Evolutionary conservation across 2,888 invertebrate genomes (phyloP).

Genomic region (Eupithecia insigniata): DNA sequence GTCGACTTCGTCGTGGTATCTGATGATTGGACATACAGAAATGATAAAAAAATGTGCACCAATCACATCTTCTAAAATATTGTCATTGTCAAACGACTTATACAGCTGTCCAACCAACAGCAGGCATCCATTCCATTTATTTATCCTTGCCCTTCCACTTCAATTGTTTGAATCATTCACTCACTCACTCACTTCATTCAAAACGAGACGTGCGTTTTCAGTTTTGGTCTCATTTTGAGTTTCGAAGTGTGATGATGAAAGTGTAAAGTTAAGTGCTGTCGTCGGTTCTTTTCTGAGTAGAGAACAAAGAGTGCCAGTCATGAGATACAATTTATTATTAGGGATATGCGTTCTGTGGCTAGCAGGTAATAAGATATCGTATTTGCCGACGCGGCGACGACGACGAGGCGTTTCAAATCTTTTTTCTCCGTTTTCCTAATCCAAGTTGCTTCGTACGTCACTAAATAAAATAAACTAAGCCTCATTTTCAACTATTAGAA

Average conservation of each 20-base stretch:
- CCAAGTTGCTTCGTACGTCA: neutral
- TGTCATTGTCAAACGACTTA: neutral
- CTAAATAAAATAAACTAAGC: neutral
- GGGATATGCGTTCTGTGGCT: conserved; percentile 69
- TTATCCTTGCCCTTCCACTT: neutral
- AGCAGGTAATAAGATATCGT: conserved; percentile 63
- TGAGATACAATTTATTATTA: conserved; percentile 74
- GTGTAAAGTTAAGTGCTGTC: conserved; percentile 13
- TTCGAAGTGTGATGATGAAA: conserved; percentile 30
- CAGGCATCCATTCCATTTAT: neutral
- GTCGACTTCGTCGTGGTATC: conserved; percentile 70
- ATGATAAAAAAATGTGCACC: conserved; percentile 26
- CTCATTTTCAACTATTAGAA: neutral
- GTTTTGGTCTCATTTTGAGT: neutral
- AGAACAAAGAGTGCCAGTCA: conserved; percentile 44
- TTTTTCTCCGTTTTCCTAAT: neutral
- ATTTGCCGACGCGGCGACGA: conserved; percentile 46
- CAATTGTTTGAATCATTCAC: neutral
- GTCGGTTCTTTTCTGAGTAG: conserved; percentile 20
- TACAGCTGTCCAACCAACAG: neutral
- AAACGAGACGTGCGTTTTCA: neutral
- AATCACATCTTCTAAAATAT: conserved; percentile 17
- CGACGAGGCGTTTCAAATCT: conserved; percentile 24
- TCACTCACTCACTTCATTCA: conserved; percentile 1
- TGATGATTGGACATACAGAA: conserved; percentile 52